These are phyloP conservation scores for Parochlus steinenii DNA, from an alignment of 2,888 invertebrate species.

Conservation along the genomic window DNA sequence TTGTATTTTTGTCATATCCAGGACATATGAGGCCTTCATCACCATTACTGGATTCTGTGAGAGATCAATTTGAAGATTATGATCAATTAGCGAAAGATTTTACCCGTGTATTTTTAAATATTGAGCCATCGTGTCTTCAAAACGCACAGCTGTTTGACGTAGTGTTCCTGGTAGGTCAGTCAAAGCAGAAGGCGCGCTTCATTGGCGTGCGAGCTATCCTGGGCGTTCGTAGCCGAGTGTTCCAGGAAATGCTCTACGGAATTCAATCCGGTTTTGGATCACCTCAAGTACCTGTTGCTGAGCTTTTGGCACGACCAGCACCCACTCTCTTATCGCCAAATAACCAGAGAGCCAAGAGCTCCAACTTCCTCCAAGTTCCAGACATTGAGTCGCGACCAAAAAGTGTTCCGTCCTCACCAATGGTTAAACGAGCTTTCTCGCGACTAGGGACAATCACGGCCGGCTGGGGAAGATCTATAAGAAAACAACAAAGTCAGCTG, in stretches of 20 bases:
- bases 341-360: constrained; percentile 71
- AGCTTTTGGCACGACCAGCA: constrained; percentile 67
- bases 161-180: constrained; percentile 78
- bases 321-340: constrained; percentile 76
- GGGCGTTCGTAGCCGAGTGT: constrained; percentile 73
- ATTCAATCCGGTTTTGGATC: constrained; percentile 88
- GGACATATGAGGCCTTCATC: constrained; percentile 86
- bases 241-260: constrained; percentile 76
- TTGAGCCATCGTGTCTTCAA: constrained; percentile 55
- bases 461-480: constrained; percentile 76
- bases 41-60: constrained; percentile 76
- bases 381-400: constrained; percentile 75
- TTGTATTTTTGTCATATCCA: constrained; percentile 14
- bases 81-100: constrained; percentile 88
- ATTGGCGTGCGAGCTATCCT: constrained; percentile 83
- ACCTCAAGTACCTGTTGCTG: constrained; percentile 83
- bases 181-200: constrained; percentile 78
- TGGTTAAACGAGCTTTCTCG: constrained; percentile 87
- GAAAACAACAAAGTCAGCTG: constrained; percentile 65
- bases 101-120: constrained; percentile 73
- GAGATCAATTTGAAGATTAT: constrained; percentile 88
- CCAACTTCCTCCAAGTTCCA: constrained; percentile 82
- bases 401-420: constrained; percentile 85
- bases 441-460: constrained; percentile 77
- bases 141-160: constrained; percentile 81